Conservation (phyloP, 30 jellyfish, hydroid and myxozoan species). For the Phacellophora camtschatica region DNA sequence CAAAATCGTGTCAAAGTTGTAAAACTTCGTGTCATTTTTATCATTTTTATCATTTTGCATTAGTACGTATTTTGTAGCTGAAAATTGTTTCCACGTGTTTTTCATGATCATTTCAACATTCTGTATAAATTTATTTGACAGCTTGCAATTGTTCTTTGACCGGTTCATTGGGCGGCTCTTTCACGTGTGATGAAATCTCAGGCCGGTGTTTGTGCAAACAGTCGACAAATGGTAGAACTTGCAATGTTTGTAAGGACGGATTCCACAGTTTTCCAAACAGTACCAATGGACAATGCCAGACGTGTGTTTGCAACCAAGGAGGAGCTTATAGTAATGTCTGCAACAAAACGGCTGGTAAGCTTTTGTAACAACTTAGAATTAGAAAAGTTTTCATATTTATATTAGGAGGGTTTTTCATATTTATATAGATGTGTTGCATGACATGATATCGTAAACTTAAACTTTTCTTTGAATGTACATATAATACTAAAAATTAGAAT, state of each 20-base stretch:
- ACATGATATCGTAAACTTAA: too few species aligned
- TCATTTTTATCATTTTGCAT: too few species aligned
- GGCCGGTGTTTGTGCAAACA: conserved; percentile 79
- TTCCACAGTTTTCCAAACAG: conserved; percentile 67
- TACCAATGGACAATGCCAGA: conserved; percentile 51
- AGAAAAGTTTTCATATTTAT: too few species aligned
- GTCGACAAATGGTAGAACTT: conserved; percentile 39
- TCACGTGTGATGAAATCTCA: conserved; percentile 58
- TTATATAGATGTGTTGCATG: too few species aligned
- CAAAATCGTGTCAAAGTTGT: too few species aligned
- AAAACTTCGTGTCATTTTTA: too few species aligned
- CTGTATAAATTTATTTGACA: background rate
- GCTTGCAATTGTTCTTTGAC: conserved; percentile 70
- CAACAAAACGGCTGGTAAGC: conserved; percentile 56
- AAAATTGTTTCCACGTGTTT: too few species aligned
- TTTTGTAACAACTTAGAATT: background rate
- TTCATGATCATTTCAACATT: too few species aligned
- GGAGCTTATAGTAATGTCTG: conserved; percentile 69
- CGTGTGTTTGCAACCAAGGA: conserved; percentile 67
- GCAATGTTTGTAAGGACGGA: conserved; percentile 66
- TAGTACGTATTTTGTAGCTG: too few species aligned
- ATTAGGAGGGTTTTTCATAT: too few species aligned
- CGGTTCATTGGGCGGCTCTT: conserved; percentile 50
- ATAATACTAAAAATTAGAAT: too few species aligned
- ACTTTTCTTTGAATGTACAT: too few species aligned